These are phyloP conservation scores for Cybosia mesomella DNA, from an alignment of 2,888 invertebrate genomes.

Conservation along the genomic window DNA sequence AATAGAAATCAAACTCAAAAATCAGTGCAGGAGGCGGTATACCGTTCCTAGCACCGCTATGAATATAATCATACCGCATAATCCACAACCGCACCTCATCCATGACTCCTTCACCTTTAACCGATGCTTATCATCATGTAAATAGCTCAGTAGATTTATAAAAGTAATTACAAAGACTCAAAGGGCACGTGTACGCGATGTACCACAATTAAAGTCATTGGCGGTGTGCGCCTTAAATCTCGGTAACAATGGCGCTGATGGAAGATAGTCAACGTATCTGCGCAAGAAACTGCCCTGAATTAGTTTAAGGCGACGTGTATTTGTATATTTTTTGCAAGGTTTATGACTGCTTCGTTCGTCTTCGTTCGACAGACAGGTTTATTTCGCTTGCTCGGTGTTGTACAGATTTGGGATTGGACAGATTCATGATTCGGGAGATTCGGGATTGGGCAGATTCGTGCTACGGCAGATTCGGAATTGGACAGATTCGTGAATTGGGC, in stretches of 20 bases:
- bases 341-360: constrained; percentile 17
- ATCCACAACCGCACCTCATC: constrained; percentile 48
- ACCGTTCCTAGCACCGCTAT: constrained; percentile 26
- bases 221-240: constrained; percentile 64
- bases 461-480: too few species aligned
- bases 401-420: too few species aligned
- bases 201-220: constrained; percentile 53
- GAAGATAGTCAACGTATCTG: constrained; percentile 74
- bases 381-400: too few species aligned
- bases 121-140: constrained; percentile 67
- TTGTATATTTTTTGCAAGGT: constrained; percentile 25
- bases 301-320: constrained; percentile 60
- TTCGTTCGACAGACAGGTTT: neutral
- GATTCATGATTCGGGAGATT: too few species aligned
- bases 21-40: neutral
- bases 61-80: constrained; percentile 33
- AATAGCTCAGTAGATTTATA: constrained; percentile 77
- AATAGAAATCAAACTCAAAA: neutral
- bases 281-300: constrained; percentile 71
- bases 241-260: constrained; percentile 76
- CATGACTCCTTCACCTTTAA: constrained; percentile 74
- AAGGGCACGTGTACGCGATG: constrained; percentile 54
- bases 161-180: constrained; percentile 75
- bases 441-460: too few species aligned
- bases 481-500: too few species aligned